Percentiles rank a stretch among this genome's conserved stretches.
These are phyloP conservation scores for Falcaria lacertinaria DNA, from an alignment of 2,888 invertebrate species.

Conservation along the genomic window DNA sequence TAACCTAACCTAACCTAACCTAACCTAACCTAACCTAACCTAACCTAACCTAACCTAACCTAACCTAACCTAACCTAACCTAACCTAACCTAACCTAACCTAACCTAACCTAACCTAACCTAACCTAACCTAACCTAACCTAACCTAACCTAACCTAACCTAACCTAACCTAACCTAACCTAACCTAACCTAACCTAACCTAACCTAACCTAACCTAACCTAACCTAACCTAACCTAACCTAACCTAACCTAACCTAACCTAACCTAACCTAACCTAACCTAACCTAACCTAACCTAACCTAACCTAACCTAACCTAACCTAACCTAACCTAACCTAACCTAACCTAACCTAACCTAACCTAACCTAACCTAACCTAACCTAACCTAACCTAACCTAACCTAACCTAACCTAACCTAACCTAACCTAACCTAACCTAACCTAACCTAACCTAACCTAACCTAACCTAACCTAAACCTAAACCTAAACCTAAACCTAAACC, in stretches of 20 bases:
- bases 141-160: conserved; percentile 18
- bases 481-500: conserved; percentile 23
- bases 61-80: conserved; percentile 8
- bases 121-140: conserved; percentile 1
- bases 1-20: no score
- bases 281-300: conserved; percentile 20
- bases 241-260: conserved; percentile 13
- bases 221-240: conserved; percentile 13
- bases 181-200: conserved; percentile 12
- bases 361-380: conserved; percentile 9
- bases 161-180: conserved; percentile 14
- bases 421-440: conserved; percentile 12
- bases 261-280: conserved; percentile 15
- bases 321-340: conserved; percentile 12
- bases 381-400: conserved; percentile 6
- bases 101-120: conserved; percentile 1
- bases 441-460: conserved; percentile 18
- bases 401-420: conserved; percentile 6
- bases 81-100: conserved; percentile 11
- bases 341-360: conserved; percentile 12
- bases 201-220: conserved; percentile 11
- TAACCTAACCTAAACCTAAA: no score
- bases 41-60: background rate
- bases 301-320: no score
- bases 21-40: conserved; percentile 4